Evolutionary conservation across 1,140 invertebrate genomes (phyloP).

Genomic region (Globodera ellingtonae): DNA sequence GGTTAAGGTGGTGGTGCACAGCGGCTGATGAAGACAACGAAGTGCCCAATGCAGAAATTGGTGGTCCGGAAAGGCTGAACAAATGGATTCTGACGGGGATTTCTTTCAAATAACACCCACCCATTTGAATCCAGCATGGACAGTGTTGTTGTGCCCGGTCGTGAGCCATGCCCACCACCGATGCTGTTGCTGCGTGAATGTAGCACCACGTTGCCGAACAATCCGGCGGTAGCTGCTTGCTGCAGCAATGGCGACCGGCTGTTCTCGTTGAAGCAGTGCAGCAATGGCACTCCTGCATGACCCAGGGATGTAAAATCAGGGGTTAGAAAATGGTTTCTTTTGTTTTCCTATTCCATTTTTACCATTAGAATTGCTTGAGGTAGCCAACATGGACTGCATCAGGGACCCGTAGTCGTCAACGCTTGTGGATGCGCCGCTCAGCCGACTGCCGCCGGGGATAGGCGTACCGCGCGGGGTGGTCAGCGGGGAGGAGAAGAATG

Average conservation of each 20-base stretch:
- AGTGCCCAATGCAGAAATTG: constrained; percentile 20
- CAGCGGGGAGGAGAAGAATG: constrained; percentile 39
- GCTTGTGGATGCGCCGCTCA: not conserved
- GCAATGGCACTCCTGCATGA: constrained; percentile 34
- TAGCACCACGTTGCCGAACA: not conserved
- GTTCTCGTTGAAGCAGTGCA: constrained; percentile 48
- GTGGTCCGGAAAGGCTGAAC: constrained; percentile 13
- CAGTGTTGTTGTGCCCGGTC: constrained; percentile 12
- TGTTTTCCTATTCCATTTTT: not conserved
- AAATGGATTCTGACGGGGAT: no score
- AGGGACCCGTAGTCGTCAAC: constrained; percentile 32
- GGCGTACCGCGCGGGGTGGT: constrained; percentile 39
- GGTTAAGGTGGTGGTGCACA: not conserved
- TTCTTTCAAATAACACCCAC: not conserved
- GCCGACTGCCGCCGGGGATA: constrained; percentile 27
- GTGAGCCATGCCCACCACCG: not conserved
- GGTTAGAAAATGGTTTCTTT: no score
- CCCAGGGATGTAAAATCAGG: no score
- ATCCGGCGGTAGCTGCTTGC: not conserved
- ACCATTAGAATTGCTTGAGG: constrained; percentile 21
- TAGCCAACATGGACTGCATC: constrained; percentile 32
- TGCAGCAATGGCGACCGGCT: constrained; percentile 32
- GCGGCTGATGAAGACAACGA: not conserved
- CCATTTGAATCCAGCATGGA: constrained; percentile 17
- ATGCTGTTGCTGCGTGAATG: not conserved